Conservation (phyloP, 2,113 vertebrate species). For the Plectropomus leopardus region DNA sequence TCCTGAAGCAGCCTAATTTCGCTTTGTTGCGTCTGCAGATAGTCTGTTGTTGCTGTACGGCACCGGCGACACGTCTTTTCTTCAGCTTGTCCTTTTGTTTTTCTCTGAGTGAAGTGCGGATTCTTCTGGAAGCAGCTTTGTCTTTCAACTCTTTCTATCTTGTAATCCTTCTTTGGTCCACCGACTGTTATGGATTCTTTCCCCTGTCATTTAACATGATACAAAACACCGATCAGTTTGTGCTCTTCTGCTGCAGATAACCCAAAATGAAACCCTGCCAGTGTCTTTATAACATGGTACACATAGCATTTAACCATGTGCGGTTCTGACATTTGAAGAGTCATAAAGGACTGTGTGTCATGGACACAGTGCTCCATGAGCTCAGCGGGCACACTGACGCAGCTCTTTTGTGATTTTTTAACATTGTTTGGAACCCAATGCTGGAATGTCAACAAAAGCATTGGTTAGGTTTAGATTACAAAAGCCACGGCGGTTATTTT, state of each 20-base stretch:
- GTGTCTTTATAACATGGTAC: not conserved
- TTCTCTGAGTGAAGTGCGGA: not conserved
- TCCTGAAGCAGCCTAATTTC: not conserved
- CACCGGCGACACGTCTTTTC: not conserved
- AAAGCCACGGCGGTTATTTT: too few species aligned
- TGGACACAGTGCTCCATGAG: too few species aligned
- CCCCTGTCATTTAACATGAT: not conserved
- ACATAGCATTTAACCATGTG: too few species aligned
- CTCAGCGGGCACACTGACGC: too few species aligned
- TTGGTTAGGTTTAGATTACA: too few species aligned
- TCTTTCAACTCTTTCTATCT: not conserved
- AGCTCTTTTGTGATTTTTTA: too few species aligned
- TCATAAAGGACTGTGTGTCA: too few species aligned
- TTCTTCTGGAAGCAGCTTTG: not conserved
- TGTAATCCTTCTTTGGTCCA: not conserved
- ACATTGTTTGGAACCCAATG: too few species aligned
- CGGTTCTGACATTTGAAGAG: too few species aligned
- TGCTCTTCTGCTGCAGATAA: not conserved
- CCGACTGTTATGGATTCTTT: not conserved
- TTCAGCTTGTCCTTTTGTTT: constrained; percentile 3
- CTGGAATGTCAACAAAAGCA: too few species aligned
- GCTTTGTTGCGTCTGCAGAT: constrained; percentile 16
- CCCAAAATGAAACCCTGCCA: not conserved
- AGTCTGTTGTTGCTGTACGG: not conserved
- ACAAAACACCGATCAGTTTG: not conserved